Evolutionary conservation across 2,113 vertebrate genomes (phyloP).

Genomic region (Bostrychus sinensis): DNA sequence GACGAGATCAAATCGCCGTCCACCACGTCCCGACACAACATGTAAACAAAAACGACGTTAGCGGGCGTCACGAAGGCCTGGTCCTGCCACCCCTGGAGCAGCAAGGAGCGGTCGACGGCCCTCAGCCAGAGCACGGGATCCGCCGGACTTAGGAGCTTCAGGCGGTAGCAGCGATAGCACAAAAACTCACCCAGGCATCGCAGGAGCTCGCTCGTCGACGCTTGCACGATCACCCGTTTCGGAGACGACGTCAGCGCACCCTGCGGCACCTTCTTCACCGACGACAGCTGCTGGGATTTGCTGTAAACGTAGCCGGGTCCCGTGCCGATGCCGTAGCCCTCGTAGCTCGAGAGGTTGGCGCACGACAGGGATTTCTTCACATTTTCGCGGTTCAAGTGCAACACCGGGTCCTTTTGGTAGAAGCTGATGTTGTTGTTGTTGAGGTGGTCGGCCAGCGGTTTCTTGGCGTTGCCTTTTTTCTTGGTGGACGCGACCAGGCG

Average conservation of each 20-base stretch:
- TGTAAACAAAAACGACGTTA: conserved; percentile 86
- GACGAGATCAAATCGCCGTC: conserved; percentile 80
- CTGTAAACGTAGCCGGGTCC: conserved; percentile 59
- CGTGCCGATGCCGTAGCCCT: conserved; percentile 67
- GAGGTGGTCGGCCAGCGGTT: conserved; percentile 60
- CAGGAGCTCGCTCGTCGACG: conserved; percentile 85
- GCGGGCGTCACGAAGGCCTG: conserved; percentile 87
- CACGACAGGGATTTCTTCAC: conserved; percentile 85
- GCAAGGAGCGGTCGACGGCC: conserved; percentile 83
- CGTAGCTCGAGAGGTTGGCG: conserved; percentile 83
- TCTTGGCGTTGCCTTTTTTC: conserved; percentile 77
- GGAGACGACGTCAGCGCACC: conserved; percentile 67
- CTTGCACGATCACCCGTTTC: conserved; percentile 84
- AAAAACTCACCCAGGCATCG: conserved; percentile 85
- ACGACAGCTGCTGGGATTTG: conserved; percentile 72
- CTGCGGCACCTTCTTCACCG: conserved; percentile 72
- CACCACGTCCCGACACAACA: conserved; percentile 84
- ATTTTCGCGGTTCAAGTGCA: conserved; percentile 82
- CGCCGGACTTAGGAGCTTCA: conserved; percentile 80
- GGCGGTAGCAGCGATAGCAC: conserved; percentile 82
- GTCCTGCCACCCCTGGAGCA: conserved; percentile 88
- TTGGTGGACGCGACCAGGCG: conserved; percentile 84
- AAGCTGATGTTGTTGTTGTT: conserved; percentile 78
- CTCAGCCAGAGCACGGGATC: conserved; percentile 84
- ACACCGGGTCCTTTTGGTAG: conserved; percentile 77